These are phyloP conservation scores for Diabrotica balteata DNA, from an alignment of 2,888 invertebrate genomes.

Conservation along the genomic window DNA sequence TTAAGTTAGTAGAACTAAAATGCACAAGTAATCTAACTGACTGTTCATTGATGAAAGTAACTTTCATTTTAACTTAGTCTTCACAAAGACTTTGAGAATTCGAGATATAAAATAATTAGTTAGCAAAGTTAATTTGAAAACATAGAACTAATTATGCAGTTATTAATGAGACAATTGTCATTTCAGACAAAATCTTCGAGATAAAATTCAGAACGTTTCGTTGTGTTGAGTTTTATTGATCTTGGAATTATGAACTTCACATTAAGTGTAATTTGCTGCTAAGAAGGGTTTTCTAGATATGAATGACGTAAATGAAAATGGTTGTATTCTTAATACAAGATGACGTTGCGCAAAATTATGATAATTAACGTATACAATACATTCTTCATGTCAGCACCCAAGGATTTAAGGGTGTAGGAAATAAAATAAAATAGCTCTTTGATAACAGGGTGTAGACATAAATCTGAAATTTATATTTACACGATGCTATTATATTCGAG, in stretches of 20 bases:
- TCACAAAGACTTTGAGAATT: too few relatives aligned
- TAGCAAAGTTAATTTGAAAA: not conserved
- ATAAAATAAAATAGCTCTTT: too few relatives aligned
- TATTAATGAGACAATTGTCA: constrained; percentile 1
- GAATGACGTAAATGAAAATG: constrained; percentile 6
- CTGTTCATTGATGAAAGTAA: too few relatives aligned
- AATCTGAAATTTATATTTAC: too few relatives aligned
- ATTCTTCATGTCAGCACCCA: too few relatives aligned
- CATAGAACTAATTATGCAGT: constrained; percentile 1
- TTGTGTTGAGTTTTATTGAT: constrained; percentile 7
- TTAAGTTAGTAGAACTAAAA: too few relatives aligned
- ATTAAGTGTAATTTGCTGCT: constrained; percentile 5
- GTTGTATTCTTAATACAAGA: not conserved
- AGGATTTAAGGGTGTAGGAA: too few relatives aligned
- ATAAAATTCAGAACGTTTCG: constrained; percentile 1
- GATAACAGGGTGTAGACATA: too few relatives aligned
- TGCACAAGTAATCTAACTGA: too few relatives aligned
- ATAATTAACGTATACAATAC: constrained; percentile 5
- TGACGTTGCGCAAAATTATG: constrained; percentile 2
- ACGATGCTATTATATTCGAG: too few relatives aligned
- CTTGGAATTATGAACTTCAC: constrained; percentile 2
- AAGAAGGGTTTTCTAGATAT: constrained; percentile 1
- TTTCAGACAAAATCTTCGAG: not conserved
- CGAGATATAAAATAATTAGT: not conserved
- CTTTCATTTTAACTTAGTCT: too few relatives aligned